Conservation (phyloP, 2,797 vertebrate genomes). For the Gobio occitaniae region DNA sequence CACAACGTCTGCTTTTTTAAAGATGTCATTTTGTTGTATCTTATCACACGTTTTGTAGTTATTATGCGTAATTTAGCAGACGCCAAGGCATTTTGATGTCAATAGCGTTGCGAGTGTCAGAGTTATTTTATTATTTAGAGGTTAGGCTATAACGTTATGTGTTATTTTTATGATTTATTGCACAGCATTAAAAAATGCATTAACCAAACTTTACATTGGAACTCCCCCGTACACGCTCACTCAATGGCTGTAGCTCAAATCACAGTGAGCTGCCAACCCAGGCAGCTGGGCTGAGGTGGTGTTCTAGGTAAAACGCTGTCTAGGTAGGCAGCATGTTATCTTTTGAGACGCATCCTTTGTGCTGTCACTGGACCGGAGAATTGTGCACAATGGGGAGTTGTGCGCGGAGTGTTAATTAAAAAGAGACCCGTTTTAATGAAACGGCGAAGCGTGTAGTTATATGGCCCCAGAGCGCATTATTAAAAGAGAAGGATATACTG, state of each 20-base stretch:
- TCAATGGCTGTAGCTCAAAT: neutral
- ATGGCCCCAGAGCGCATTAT: constrained; percentile 70
- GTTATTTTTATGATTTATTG: neutral
- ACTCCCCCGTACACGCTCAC: neutral
- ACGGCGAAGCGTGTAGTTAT: constrained; percentile 64
- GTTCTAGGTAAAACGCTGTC: neutral
- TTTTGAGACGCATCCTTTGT: constrained; percentile 27
- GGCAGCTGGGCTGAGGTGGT: neutral
- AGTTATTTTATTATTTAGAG: neutral
- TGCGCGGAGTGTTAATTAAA: constrained; percentile 67
- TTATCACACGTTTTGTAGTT: neutral
- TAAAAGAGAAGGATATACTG: constrained; percentile 68
- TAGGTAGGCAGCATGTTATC: neutral
- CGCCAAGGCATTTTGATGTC: neutral
- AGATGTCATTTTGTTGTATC: neutral
- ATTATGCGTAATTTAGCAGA: neutral
- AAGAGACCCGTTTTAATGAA: constrained; percentile 67
- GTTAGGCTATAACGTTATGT: neutral
- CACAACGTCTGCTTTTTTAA: neutral
- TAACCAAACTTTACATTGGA: constrained; percentile 3
- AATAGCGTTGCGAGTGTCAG: neutral
- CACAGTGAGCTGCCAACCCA: neutral
- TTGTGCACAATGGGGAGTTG: constrained; percentile 57
- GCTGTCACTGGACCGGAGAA: constrained; percentile 42
- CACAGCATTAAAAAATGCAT: too few relatives aligned